These are phyloP conservation scores for Phrynocephalus guinanensis DNA, from an alignment of 2,797 vertebrate species.

Conservation along the genomic window DNA sequence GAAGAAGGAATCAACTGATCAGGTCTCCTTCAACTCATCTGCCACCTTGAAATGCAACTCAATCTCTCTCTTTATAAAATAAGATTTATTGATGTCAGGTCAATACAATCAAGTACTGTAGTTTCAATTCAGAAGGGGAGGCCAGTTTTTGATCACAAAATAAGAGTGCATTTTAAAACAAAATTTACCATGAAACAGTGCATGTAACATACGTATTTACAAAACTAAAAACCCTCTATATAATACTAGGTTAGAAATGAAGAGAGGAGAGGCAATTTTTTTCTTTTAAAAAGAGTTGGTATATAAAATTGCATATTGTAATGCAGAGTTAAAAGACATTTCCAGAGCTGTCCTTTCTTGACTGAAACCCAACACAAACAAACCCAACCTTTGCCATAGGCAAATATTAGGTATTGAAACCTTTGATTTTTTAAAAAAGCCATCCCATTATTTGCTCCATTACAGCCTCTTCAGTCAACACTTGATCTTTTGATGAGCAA, in stretches of 20 bases:
- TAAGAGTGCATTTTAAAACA: slow-evolving; percentile 88
- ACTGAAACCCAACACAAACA: slow-evolving; percentile 66
- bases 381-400: slow-evolving; percentile 59
- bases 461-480: slow-evolving; percentile 53
- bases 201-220: slow-evolving; percentile 86
- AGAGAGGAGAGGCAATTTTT: slow-evolving; percentile 70
- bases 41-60: background rate
- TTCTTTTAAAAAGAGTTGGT: slow-evolving; percentile 67
- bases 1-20: background rate
- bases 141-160: slow-evolving; percentile 85
- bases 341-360: slow-evolving; percentile 62
- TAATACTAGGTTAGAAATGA: slow-evolving; percentile 87
- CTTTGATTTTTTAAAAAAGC: slow-evolving; percentile 17
- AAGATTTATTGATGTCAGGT: slow-evolving; percentile 93
- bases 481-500: slow-evolving; percentile 54
- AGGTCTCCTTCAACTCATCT: background rate
- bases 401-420: slow-evolving; percentile 47
- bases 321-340: slow-evolving; percentile 73
- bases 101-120: slow-evolving; percentile 93
- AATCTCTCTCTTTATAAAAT: slow-evolving; percentile 76
- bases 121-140: slow-evolving; percentile 90
- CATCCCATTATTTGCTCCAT: slow-evolving; percentile 38
- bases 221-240: slow-evolving; percentile 82
- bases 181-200: slow-evolving; percentile 88
- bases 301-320: slow-evolving; percentile 78